These are phyloP conservation scores for Oncorhynchus gorbuscha DNA, from an alignment of 2,113 vertebrate genomes.

Conservation along the genomic window DNA sequence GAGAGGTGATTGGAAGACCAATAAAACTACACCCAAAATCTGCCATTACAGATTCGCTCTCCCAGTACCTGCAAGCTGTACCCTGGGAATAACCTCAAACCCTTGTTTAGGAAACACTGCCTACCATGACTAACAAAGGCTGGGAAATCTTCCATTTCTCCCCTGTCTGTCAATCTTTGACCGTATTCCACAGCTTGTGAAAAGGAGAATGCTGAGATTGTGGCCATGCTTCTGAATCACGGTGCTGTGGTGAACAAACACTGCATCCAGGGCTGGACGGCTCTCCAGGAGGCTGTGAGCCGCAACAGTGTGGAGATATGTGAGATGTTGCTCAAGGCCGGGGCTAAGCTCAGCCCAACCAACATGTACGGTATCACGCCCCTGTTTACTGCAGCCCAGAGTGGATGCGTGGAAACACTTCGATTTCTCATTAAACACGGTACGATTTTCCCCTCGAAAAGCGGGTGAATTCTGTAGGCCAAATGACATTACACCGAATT, in stretches of 20 bases:
- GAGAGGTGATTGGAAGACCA: too few relatives aligned
- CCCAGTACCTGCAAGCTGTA: too few relatives aligned
- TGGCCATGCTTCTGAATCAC: slow-evolving; percentile 76
- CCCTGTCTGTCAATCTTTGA: not conserved
- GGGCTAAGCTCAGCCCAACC: slow-evolving; percentile 81
- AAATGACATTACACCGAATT: too few relatives aligned
- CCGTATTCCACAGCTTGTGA: slow-evolving; percentile 82
- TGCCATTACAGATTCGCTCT: too few relatives aligned
- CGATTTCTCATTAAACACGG: slow-evolving; percentile 80
- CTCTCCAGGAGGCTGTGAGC: slow-evolving; percentile 85
- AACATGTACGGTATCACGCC: slow-evolving; percentile 87
- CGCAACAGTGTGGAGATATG: slow-evolving; percentile 84
- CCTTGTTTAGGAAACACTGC: too few relatives aligned
- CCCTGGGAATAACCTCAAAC: too few relatives aligned
- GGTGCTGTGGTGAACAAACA: slow-evolving; percentile 76
- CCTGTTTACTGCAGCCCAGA: slow-evolving; percentile 88
- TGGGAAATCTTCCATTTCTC: not conserved
- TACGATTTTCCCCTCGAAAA: slow-evolving; percentile 18
- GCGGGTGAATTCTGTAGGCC: too few relatives aligned
- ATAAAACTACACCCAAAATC: too few relatives aligned
- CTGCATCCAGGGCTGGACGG: slow-evolving; percentile 85
- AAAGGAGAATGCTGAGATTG: slow-evolving; percentile 72
- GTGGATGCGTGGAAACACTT: slow-evolving; percentile 79
- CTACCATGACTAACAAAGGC: too few relatives aligned
- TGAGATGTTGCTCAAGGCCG: slow-evolving; percentile 84